Evolutionary conservation across 1,140 invertebrate genomes (phyloP).

Genomic region (Chelonus insularis): DNA sequence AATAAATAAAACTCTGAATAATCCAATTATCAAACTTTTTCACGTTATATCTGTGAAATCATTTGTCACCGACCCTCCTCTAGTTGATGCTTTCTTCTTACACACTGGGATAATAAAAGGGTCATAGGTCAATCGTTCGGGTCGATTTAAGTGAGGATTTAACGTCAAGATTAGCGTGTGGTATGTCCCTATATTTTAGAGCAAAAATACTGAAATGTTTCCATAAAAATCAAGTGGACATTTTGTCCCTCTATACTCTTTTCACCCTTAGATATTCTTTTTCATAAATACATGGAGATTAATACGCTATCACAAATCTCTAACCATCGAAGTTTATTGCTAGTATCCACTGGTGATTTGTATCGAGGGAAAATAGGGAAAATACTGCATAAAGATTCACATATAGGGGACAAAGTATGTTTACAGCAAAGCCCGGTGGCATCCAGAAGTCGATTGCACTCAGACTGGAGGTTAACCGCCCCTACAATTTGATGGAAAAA

Average conservation of each 20-base stretch:
- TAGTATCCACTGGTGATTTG: slow-evolving; percentile 30
- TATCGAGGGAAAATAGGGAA: slow-evolving; percentile 24
- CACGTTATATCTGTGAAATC: no score
- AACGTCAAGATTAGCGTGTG: neutral
- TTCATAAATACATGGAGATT: slow-evolving; percentile 51
- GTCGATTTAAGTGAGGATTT: neutral
- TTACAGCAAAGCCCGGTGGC: neutral
- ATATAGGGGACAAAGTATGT: neutral
- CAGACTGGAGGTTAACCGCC: neutral
- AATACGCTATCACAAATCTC: slow-evolving; percentile 53
- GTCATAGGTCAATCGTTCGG: neutral
- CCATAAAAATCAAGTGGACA: slow-evolving; percentile 11
- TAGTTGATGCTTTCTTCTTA: neutral
- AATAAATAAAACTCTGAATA: no score
- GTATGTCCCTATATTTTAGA: no score
- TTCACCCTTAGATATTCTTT: neutral
- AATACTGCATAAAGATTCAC: neutral
- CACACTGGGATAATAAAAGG: neutral
- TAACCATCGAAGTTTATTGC: slow-evolving; percentile 44
- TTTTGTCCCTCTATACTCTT: neutral
- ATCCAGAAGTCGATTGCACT: neutral
- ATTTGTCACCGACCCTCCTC: no score
- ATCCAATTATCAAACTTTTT: no score
- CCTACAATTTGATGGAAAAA: neutral
- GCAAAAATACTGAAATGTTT: slow-evolving; percentile 9